A percentile compares a stretch with the other conserved stretches of the same genome.
Evolutionary conservation across 2,888 invertebrate species (phyloP).

Genomic region (Apodemia hepburni): DNA sequence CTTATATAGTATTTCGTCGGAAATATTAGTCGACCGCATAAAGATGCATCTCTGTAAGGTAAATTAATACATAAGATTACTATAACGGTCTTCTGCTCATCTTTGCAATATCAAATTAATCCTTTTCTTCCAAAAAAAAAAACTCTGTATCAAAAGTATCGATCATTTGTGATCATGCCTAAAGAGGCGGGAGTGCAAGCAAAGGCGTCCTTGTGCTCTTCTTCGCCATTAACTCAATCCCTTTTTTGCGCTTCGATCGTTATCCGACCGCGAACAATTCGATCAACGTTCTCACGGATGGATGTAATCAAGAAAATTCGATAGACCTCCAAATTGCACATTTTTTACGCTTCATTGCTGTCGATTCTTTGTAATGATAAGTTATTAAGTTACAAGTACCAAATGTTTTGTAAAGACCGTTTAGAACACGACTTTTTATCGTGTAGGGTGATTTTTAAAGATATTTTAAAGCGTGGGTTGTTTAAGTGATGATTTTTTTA

Average conservation of each 20-base stretch:
- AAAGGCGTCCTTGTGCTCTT: constrained; percentile 60
- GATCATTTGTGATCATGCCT: background rate
- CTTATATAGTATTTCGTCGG: too few relatives aligned
- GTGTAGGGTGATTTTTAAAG: background rate
- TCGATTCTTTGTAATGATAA: constrained; percentile 15
- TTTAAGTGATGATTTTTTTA: background rate
- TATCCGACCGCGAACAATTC: constrained; percentile 71
- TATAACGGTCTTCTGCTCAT: too few relatives aligned
- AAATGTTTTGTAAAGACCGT: background rate
- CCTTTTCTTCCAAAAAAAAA: background rate
- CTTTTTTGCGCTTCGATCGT: constrained; percentile 75
- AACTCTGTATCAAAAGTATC: background rate
- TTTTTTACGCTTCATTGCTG: constrained; percentile 44
- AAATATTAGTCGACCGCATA: too few relatives aligned
- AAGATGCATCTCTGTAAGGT: too few relatives aligned
- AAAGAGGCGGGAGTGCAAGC: constrained; percentile 26
- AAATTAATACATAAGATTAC: too few relatives aligned
- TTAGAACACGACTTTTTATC: background rate
- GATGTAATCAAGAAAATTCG: constrained; percentile 54
- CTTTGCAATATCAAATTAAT: too few relatives aligned
- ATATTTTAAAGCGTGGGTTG: background rate
- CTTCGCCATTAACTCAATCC: constrained; percentile 66
- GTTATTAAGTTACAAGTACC: constrained; percentile 10
- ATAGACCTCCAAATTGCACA: constrained; percentile 59
- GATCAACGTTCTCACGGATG: constrained; percentile 68